These are phyloP conservation scores for Aspidiotus destructor DNA, from an alignment of 2,888 invertebrate species.

Conservation along the genomic window DNA sequence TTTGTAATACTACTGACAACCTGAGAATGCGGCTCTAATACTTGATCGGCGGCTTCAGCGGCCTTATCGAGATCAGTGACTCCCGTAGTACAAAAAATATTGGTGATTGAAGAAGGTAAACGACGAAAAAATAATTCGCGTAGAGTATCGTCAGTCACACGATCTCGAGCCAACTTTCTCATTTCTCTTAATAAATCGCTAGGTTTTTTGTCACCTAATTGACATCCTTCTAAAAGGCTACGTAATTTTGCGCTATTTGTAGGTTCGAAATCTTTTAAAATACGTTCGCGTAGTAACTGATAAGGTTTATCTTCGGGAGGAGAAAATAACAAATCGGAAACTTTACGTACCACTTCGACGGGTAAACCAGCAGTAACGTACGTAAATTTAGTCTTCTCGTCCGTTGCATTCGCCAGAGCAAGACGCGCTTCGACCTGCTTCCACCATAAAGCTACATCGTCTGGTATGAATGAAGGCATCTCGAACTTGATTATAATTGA, in stretches of 20 bases:
- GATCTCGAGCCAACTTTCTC: background rate
- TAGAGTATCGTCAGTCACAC: background rate
- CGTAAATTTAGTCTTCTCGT: background rate
- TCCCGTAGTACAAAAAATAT: background rate
- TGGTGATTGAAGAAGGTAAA: background rate
- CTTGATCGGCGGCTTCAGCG: background rate
- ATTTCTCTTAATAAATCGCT: background rate
- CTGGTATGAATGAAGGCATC: background rate
- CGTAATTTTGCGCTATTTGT: background rate
- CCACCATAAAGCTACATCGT: slow-evolving; percentile 1
- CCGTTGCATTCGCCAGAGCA: background rate
- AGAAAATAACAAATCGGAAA: too few relatives aligned
- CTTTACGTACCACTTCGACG: background rate
- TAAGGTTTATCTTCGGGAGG: too few relatives aligned
- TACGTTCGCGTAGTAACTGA: background rate
- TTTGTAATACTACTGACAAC: background rate
- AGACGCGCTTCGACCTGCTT: background rate
- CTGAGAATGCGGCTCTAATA: background rate
- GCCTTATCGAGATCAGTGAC: background rate
- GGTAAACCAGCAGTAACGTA: background rate
- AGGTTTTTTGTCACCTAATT: background rate
- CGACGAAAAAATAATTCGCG: background rate
- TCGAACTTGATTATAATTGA: background rate
- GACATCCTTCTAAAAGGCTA: background rate
- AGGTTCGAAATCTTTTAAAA: background rate